These are phyloP conservation scores for Saguinus midas DNA, from an alignment of 2,113 vertebrate genomes.

Conservation along the genomic window DNA sequence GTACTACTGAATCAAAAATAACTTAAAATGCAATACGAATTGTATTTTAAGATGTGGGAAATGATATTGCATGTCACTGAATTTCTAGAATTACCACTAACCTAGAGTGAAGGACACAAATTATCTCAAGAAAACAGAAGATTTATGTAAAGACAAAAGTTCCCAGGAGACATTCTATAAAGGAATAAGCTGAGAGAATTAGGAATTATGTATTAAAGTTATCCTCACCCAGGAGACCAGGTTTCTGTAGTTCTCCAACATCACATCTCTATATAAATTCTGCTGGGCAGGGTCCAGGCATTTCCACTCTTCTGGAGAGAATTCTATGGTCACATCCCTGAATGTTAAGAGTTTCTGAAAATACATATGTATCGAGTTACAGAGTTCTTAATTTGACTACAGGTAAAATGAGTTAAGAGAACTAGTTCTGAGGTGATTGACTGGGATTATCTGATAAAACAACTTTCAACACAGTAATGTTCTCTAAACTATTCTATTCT, in stretches of 20 bases:
- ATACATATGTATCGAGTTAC: not conserved
- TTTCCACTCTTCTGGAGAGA: not conserved
- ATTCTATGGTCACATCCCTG: not conserved
- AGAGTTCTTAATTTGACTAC: too few relatives aligned
- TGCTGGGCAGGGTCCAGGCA: not conserved
- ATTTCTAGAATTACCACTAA: not conserved
- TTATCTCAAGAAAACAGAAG: not conserved
- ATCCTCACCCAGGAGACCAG: not conserved
- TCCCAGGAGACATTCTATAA: not conserved
- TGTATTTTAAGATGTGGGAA: not conserved
- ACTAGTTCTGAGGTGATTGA: too few relatives aligned
- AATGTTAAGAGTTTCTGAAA: not conserved
- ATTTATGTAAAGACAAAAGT: not conserved
- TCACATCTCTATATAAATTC: not conserved
- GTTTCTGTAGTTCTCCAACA: not conserved
- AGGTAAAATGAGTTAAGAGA: too few relatives aligned
- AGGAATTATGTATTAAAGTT: not conserved
- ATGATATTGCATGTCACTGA: not conserved
- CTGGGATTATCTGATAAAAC: too few relatives aligned
- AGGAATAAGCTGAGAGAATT: rapidly evolving
- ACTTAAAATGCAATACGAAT: not conserved
- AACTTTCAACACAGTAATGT: too few relatives aligned
- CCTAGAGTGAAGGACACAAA: not conserved
- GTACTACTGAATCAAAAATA: not conserved
- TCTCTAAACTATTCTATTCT: too few relatives aligned